Evolutionary conservation across 1,140 invertebrate genomes (phyloP), one percentile per base, ranked within the genome.

Genomic region (Bombyx mandarina): DNA sequence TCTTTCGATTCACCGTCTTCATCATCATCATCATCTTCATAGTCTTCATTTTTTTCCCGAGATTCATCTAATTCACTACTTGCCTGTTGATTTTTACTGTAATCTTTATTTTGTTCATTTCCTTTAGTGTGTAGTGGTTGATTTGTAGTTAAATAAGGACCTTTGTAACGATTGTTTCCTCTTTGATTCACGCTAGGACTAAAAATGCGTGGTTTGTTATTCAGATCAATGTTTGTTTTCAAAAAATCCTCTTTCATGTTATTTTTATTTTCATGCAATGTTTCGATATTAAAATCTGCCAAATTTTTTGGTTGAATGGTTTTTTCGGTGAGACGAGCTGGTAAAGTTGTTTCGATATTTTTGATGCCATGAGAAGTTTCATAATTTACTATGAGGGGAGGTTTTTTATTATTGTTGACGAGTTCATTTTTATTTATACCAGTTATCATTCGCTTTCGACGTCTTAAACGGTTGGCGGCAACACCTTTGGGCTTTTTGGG

Each of bases 251-350:
- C 59, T 46, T 67, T 57, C 42, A 9, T 43, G 10, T 35, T 44
- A 52, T 48, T 12, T 53, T 53, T 35, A 56, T 54, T 59, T 26
- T 52, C 57, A 53, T 79, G 77, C 52, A 71, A 62, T 1, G 81
- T 83, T 64, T 80, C 67, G 51, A 86, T 80, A 57, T 79, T 79
- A 52, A 81, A 82, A 68, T 85, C 76, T 43, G 79, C 77, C 63
- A 83, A 71, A 48, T 71, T 58, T 8, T 71, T 64, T 45, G 52
- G 63, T 58, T 75, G 69, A 9, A 83, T 75, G 44, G 69, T 55
- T 51, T 71, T 69, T 18, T 57, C 65, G 3, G 56, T 55, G 48
- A 57, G 60, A 47, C 43, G 52, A 54, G 62, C 55, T 18, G 66
- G 54, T 22, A 57, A 63, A 43, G 62, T 42, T 49, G 56, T 60